Conservation (phyloP, 2,113 vertebrate genomes). For the Cisticola juncidis region DNA sequence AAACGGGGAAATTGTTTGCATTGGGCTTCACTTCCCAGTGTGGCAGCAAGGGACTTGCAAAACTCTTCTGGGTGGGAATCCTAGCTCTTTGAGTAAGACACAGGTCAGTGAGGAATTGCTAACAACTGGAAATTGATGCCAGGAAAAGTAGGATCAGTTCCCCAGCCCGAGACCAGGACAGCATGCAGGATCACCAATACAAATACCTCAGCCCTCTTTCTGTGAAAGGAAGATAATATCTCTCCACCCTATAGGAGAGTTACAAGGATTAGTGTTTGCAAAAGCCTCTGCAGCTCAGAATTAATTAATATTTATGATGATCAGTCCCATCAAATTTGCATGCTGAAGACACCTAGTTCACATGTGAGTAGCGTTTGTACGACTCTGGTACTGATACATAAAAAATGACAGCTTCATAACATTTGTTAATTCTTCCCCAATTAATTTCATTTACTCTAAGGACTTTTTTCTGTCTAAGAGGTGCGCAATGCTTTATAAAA, state of each 20-base stretch:
- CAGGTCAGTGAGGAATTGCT: neutral
- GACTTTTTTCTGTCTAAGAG: neutral
- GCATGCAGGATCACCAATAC: fast-evolving
- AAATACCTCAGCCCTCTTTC: neutral
- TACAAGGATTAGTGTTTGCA: neutral
- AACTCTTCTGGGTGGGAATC: neutral
- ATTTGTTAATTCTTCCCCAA: constrained; percentile 9
- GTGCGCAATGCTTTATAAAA: neutral
- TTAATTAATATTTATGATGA: neutral
- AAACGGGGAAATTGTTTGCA: neutral
- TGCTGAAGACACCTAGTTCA: neutral
- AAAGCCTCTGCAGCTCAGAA: neutral
- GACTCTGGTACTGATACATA: neutral
- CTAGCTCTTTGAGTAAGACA: neutral
- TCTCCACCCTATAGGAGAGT: neutral
- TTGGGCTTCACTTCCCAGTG: fast-evolving
- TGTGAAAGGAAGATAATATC: neutral
- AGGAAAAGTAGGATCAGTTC: neutral
- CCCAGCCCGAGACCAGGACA: neutral
- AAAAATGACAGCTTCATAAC: neutral
- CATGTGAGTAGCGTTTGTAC: neutral
- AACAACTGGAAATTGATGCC: neutral
- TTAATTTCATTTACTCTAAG: constrained; percentile 46
- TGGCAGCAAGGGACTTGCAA: neutral
- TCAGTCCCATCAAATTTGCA: neutral